Evolutionary conservation across 2,888 invertebrate genomes (phyloP).

Genomic region (Dione juno): DNA sequence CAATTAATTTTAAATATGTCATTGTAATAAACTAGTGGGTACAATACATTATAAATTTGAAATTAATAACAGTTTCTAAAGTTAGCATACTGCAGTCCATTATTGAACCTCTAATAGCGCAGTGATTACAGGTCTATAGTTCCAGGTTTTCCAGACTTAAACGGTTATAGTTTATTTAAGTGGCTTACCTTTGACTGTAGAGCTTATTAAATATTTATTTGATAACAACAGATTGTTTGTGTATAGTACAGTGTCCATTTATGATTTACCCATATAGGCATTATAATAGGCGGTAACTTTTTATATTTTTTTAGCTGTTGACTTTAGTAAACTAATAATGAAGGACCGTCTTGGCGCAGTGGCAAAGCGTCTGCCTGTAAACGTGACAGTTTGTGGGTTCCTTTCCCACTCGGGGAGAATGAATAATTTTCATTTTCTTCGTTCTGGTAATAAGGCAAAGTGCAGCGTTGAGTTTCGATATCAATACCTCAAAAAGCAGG

Average conservation of each 20-base stretch:
- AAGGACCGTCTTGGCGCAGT: too few relatives aligned
- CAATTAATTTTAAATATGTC: background rate
- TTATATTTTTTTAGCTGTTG: too few relatives aligned
- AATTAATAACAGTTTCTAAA: constrained; percentile 32
- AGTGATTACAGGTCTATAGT: constrained; percentile 36
- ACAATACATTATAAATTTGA: background rate
- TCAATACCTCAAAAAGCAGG: background rate
- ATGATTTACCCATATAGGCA: too few relatives aligned
- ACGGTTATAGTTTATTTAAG: constrained; percentile 35
- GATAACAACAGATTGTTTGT: background rate
- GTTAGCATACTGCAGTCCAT: constrained; percentile 8
- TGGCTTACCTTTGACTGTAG: constrained; percentile 15
- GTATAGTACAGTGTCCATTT: background rate
- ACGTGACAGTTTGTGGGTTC: background rate
- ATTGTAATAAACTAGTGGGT: background rate
- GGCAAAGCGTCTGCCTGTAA: background rate
- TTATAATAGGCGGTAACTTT: too few relatives aligned
- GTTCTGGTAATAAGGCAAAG: too few relatives aligned
- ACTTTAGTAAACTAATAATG: too few relatives aligned
- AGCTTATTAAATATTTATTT: constrained; percentile 12
- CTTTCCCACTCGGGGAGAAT: background rate
- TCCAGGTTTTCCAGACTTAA: constrained; percentile 23
- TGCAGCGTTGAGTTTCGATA: too few relatives aligned
- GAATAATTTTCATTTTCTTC: background rate
- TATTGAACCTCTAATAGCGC: constrained; percentile 37